A percentile compares a stretch with the other conserved stretches of the same genome.
Conservation (phyloP, 1,140 invertebrate species). For the Temnothorax nylanderi region DNA sequence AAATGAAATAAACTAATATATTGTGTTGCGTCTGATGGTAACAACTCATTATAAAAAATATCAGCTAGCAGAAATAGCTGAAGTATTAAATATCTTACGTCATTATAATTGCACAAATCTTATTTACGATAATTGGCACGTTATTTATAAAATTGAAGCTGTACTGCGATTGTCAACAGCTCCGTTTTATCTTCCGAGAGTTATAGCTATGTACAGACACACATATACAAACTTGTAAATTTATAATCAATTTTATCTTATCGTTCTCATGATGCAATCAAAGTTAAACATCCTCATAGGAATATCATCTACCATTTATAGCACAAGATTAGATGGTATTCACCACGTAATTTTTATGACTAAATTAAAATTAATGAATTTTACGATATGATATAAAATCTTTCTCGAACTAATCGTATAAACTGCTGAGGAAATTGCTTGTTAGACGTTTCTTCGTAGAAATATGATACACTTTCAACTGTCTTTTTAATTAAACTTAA, state of each 20-base stretch:
- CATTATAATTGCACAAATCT: not conserved
- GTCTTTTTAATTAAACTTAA: slow-evolving; percentile 35
- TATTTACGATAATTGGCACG: not conserved
- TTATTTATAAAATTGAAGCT: slow-evolving; percentile 6
- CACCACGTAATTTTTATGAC: slow-evolving; percentile 4
- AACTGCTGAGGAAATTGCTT: not conserved
- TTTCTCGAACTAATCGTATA: not conserved
- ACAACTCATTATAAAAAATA: not conserved
- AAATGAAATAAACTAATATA: not conserved
- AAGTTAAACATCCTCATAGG: slow-evolving; percentile 38
- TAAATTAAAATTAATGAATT: slow-evolving; percentile 11
- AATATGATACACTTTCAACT: not conserved
- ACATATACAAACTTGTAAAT: slow-evolving; percentile 5
- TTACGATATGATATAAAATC: slow-evolving; percentile 24
- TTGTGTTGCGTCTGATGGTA: not conserved
- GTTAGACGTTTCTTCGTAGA: not conserved
- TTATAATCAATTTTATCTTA: slow-evolving; percentile 52
- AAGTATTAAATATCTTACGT: not conserved
- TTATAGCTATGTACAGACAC: slow-evolving; percentile 9
- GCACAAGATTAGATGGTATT: not conserved
- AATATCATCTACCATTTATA: slow-evolving; percentile 21
- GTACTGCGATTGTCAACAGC: slow-evolving; percentile 22
- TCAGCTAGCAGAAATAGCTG: not conserved
- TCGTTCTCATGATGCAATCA: slow-evolving; percentile 22
- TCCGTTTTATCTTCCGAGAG: not conserved